Evolutionary conservation across 2,113 vertebrate genomes (phyloP).

Genomic region (Dicrurus megarhynchus): DNA sequence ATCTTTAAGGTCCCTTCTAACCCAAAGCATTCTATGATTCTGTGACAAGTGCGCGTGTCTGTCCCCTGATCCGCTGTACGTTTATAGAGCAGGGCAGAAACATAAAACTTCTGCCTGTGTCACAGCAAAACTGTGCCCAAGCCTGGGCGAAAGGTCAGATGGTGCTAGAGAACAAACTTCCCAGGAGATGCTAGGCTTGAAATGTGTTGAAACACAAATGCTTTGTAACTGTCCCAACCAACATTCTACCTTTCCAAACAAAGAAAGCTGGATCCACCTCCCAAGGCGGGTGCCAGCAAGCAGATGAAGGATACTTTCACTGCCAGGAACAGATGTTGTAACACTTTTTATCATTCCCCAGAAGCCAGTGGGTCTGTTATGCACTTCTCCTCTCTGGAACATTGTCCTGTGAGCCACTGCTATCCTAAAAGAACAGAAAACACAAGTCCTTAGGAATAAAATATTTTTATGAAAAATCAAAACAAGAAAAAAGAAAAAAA

Average conservation of each 20-base stretch:
- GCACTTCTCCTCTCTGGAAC: conserved; percentile 94
- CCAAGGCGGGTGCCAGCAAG: not conserved
- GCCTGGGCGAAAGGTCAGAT: not conserved
- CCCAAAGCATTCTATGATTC: not conserved
- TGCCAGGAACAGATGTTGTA: conserved; percentile 86
- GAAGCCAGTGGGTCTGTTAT: conserved; percentile 91
- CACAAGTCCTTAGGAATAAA: not conserved
- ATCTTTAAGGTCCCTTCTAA: not conserved
- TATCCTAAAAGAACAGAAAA: conserved; percentile 81
- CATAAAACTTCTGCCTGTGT: not conserved
- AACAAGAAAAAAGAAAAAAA: not conserved
- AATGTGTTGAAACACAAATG: not conserved
- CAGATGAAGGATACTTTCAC: conserved; percentile 92
- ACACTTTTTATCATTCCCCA: conserved; percentile 99
- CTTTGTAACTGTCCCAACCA: not conserved
- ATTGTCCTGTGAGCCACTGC: conserved; percentile 94
- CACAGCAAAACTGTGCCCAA: not conserved
- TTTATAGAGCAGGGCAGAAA: not conserved
- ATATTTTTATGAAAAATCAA: not conserved
- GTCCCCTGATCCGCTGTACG: not conserved
- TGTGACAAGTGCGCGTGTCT: not conserved
- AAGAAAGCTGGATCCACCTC: not conserved
- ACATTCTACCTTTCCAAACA: not conserved
- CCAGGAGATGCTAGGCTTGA: not conserved
- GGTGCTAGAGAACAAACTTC: not conserved